phyloP scores from a whole-genome alignment of 1,140 invertebrate species.

The Carcinoscorpius rotundicauda region DNA sequence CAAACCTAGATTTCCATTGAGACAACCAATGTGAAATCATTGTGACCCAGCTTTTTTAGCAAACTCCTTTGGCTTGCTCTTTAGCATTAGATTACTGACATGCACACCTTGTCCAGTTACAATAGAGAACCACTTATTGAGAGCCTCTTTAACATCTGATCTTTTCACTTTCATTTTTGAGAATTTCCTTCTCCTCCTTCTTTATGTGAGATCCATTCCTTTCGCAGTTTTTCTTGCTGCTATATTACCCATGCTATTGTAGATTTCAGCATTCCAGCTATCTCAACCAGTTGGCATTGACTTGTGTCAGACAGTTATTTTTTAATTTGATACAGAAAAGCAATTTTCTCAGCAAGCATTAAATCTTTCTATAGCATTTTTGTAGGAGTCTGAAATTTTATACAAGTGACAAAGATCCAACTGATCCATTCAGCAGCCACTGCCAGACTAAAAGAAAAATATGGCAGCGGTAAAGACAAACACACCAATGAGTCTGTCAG shows the following conservation, averaged over 20 bases:
- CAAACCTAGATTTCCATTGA: conserved; percentile 18
- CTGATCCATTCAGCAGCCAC: no score
- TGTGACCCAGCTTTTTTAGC: conserved; percentile 19
- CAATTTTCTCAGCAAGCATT: not conserved
- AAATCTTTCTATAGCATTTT: conserved; percentile 6
- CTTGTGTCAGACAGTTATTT: not conserved
- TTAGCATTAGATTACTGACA: conserved; percentile 21
- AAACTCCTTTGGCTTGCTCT: conserved; percentile 20
- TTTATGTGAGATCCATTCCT: not conserved
- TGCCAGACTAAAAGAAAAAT: no score
- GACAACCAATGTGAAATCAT: conserved; percentile 27
- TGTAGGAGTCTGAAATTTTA: not conserved
- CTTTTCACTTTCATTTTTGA: conserved; percentile 11
- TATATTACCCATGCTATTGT: conserved; percentile 7
- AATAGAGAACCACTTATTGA: conserved; percentile 20
- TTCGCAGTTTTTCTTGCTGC: conserved; percentile 8
- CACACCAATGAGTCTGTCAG: no score
- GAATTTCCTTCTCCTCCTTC: no score
- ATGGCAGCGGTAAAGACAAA: no score
- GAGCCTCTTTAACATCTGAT: conserved; percentile 21
- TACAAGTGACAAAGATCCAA: no score
- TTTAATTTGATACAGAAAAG: conserved; percentile 4
- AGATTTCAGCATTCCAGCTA: conserved; percentile 10
- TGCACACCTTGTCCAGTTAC: conserved; percentile 4
- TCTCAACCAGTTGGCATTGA: conserved; percentile 9